Evolutionary conservation across 2,888 invertebrate genomes (phyloP), one percentile per base, ranked within the genome.

Genomic region (Tethea ocularis): DNA sequence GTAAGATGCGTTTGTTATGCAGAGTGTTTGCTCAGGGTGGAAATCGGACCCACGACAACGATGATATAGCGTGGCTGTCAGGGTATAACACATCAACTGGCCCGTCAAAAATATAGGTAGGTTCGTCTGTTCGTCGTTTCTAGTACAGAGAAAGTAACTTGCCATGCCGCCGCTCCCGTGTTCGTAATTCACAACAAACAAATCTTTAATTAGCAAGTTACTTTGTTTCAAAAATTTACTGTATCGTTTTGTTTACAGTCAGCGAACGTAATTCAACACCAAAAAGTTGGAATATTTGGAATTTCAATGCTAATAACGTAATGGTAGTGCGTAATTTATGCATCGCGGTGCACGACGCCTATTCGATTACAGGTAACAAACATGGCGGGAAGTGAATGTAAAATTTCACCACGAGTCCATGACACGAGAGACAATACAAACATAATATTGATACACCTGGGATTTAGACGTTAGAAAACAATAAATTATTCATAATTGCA

Each of bases 291-390:
- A 71, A 71, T 77, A 67, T 71, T 79, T 79, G 51, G 73, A 76
- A 82, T 83, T 76, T 80, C 74, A 82, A 83, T 83, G 84, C 77
- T 80, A 83, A 83, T 83, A 66, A 68, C 51, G 60, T 66, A 72
- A 64, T 66, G 72, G 75, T 82, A 80, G 74, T 78, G 74, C 71
- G 78, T 84, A 83, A 85, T 82, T 71, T 82, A 83, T 84, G 81
- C 81, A 78, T 69, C 72, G 68, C 67, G 70, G 72, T 73, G 78
- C 74, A 75, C 68, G 73, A 75, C 69, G 73, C 69, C 69, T 65
- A 75, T 74, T 77, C 71, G 67, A 74, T 72, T 74, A 70, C 67
- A 63, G 60, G 60, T 61, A 63, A 63, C 68, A 66, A 69, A 67
- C 59, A 67, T 60, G 67, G 65, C 66, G 58, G 66, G 61, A 65